phyloP scores from a whole-genome alignment of 2,113 vertebrate species.

The Ameiurus melas region DNA sequence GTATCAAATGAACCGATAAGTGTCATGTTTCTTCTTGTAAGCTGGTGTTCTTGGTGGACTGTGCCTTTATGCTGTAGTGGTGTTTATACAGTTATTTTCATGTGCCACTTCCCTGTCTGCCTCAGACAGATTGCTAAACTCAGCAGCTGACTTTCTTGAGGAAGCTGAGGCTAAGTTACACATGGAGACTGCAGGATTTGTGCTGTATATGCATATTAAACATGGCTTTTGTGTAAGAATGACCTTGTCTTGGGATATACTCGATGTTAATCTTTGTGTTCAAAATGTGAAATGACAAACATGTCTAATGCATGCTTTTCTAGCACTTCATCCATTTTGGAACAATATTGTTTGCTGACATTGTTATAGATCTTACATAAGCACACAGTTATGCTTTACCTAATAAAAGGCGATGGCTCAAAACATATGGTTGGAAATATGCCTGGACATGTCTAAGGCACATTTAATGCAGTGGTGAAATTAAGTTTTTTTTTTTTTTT shows the following conservation, averaged over 20 bases:
- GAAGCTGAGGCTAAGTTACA: background rate
- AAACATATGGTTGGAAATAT: background rate
- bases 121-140: background rate
- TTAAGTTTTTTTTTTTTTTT: background rate
- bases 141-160: slow-evolving; percentile 30
- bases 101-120: slow-evolving; percentile 31
- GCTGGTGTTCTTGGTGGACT: background rate
- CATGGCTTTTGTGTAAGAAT: background rate
- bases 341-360: background rate
- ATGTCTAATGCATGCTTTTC: background rate
- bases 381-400: background rate
- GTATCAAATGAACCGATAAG: background rate
- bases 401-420: background rate
- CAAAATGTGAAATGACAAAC: background rate
- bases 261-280: background rate
- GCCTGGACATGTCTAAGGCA: background rate
- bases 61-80: background rate
- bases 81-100: slow-evolving; percentile 21
- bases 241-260: background rate
- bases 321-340: slow-evolving; percentile 4
- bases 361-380: slow-evolving; percentile 28
- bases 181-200: background rate
- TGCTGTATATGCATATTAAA: background rate
- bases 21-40: background rate
- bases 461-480: background rate